These are phyloP conservation scores for Drosophila aff. DNA, from an alignment of 1,140 invertebrate genomes.

Conservation along the genomic window DNA sequence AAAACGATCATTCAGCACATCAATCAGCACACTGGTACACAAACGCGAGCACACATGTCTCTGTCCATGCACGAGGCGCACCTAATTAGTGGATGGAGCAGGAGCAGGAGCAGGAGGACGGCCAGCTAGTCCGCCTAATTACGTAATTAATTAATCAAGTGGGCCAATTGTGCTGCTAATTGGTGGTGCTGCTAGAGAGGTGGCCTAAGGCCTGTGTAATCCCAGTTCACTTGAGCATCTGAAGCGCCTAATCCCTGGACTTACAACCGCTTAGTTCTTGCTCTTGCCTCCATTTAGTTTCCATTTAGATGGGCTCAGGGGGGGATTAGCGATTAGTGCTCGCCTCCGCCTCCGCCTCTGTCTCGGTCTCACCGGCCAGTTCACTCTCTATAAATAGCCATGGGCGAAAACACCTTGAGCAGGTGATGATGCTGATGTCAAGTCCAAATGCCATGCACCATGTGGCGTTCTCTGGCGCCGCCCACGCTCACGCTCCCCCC, in stretches of 20 bases:
- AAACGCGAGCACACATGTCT: slow-evolving; percentile 28
- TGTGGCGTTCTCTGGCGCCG: slow-evolving; percentile 36
- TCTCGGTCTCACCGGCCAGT: neutral
- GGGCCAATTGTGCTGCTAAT: slow-evolving; percentile 28
- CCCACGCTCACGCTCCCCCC: slow-evolving; percentile 60
- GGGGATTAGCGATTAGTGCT: slow-evolving; percentile 23
- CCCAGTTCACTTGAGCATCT: slow-evolving; percentile 2
- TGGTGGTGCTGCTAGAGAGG: neutral
- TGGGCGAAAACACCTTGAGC: slow-evolving; percentile 39
- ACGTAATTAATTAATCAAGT: slow-evolving; percentile 53
- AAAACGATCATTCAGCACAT: slow-evolving; percentile 82
- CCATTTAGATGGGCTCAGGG: slow-evolving; percentile 24
- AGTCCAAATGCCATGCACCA: slow-evolving; percentile 41
- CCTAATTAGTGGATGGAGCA: slow-evolving; percentile 6
- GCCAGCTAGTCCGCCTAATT: slow-evolving; percentile 23
- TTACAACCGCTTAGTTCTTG: slow-evolving; percentile 22
- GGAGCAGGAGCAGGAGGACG: neutral
- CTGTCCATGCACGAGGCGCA: slow-evolving; percentile 10
- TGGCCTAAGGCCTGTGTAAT: slow-evolving; percentile 7
- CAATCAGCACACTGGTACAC: slow-evolving; percentile 69
- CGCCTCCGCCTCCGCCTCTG: neutral
- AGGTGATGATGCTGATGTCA: slow-evolving; percentile 52
- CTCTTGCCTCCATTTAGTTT: slow-evolving; percentile 33
- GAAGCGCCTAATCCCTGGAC: slow-evolving; percentile 16
- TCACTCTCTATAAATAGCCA: slow-evolving; percentile 43